Evolutionary conservation across 2,113 vertebrate species (phyloP), one percentile per base, ranked within the genome.

Genomic region (Salvelinus namaycush): DNA sequence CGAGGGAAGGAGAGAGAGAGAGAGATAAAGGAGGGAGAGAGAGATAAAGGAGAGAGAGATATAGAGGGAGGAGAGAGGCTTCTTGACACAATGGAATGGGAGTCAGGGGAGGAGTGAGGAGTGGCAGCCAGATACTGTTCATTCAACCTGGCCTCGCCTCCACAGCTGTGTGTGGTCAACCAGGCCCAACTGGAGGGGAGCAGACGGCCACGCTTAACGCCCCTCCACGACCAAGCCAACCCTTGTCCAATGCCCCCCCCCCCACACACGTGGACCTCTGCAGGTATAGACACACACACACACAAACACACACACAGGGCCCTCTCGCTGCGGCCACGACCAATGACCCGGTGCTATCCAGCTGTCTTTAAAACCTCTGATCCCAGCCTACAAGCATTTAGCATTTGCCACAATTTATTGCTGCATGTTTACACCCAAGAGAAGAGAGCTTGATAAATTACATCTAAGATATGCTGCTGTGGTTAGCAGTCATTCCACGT

Each of bases 61-160:
- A 65, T 1, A 60, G 59, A 5, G 16, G 22, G 59, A 20, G 59
- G 68, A 48, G 44, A 18, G 24, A 54, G 24, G 51, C n/a, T 80
- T 57, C 26, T 67, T 67, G 65, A 29, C 9, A 76, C 76, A 81
- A 88, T 84, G 84, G 84, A 86, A 79, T 11, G 13, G 73, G 67
- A 70, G 78, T 83, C 79, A 74, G 81, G 72, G 81, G 12, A 34
- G 51, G 26, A 26, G 13, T 26, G 4, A 11, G 2, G 31, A 77
- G 80, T 65, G 34, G 80, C 76, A 76, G 88, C 87, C 88, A 91
- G 86, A 85, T 62, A 88, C 87, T 90, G 90, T 90, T 86, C 86
- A 90, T 88, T 91, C 87, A 91, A 88, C 24, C 78, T 64, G 73
- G 3, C 16, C 31, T 31, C 31, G 59, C 74, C 77, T 60, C n/a